A percentile compares a stretch with the other conserved stretches of the same genome.
These are phyloP conservation scores for Silurus meridionalis DNA, from an alignment of 2,113 vertebrate species.

Conservation along the genomic window DNA sequence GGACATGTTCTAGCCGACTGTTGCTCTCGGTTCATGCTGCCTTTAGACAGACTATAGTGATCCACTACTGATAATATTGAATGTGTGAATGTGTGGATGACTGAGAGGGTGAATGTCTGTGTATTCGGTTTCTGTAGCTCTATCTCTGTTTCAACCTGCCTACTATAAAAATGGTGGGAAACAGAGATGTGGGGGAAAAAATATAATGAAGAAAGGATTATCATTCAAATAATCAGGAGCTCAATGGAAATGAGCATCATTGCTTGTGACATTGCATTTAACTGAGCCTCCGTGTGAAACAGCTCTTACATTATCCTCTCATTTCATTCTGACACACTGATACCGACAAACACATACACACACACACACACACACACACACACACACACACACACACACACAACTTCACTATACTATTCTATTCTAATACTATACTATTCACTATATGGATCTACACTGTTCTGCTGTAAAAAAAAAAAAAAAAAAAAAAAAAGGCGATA, in stretches of 20 bases:
- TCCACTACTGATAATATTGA: neutral
- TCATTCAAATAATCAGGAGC: conserved; percentile 38
- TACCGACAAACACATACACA: neutral
- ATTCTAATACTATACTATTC: neutral
- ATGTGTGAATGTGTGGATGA: neutral
- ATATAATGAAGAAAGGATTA: conserved; percentile 38
- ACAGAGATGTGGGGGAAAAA: neutral
- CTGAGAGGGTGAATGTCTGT: conserved; percentile 2
- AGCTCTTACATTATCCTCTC: conserved; percentile 20
- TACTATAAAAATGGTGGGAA: neutral
- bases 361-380: neutral
- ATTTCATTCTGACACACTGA: conserved; percentile 23
- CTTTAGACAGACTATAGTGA: neutral
- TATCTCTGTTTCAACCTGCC: neutral
- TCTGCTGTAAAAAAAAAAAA: neutral
- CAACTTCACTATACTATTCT: neutral
- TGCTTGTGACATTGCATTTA: conserved; percentile 69
- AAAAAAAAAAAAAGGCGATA: neutral
- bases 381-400: conserved; percentile 13
- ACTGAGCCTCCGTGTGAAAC: conserved; percentile 52
- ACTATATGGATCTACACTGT: neutral
- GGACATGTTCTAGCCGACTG: neutral
- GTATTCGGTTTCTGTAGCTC: neutral
- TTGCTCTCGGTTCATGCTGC: neutral
- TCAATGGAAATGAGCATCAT: conserved; percentile 38